These are phyloP conservation scores for Allygus modestus DNA, from an alignment of 2,888 invertebrate genomes.

Conservation along the genomic window DNA sequence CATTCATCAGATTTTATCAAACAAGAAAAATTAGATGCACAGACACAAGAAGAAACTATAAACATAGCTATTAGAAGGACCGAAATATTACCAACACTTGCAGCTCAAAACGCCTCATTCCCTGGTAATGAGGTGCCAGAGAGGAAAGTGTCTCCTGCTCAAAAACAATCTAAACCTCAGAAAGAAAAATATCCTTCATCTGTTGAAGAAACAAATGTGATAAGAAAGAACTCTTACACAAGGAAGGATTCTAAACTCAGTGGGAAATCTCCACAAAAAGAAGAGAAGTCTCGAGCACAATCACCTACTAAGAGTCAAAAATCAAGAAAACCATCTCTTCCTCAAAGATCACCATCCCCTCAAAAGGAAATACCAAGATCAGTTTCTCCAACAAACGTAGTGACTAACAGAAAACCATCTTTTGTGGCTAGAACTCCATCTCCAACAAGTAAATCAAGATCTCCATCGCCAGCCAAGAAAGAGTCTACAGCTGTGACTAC, in stretches of 20 bases:
- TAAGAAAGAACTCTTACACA: constrained; percentile 1
- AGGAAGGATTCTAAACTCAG: neutral
- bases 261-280: neutral
- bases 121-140: constrained; percentile 18
- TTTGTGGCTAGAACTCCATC: neutral
- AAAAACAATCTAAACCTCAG: neutral
- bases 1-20: neutral
- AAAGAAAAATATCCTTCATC: neutral
- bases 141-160: neutral
- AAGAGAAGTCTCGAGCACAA: constrained; percentile 5
- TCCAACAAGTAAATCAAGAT: neutral
- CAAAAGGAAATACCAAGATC: constrained; percentile 24
- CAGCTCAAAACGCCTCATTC: neutral
- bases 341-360: constrained; percentile 40
- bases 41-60: neutral
- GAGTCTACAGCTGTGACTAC: constrained; percentile 17
- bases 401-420: neutral
- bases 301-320: constrained; percentile 16
- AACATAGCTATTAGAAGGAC: neutral
- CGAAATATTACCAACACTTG: constrained; percentile 46
- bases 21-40: constrained; percentile 21
- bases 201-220: constrained; percentile 2
- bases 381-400: constrained; percentile 16
- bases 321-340: neutral
- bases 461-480: constrained; percentile 21